Conservation (phyloP, 92 coral and sea anemone genomes). For the Palythoa grandiflora region DNA sequence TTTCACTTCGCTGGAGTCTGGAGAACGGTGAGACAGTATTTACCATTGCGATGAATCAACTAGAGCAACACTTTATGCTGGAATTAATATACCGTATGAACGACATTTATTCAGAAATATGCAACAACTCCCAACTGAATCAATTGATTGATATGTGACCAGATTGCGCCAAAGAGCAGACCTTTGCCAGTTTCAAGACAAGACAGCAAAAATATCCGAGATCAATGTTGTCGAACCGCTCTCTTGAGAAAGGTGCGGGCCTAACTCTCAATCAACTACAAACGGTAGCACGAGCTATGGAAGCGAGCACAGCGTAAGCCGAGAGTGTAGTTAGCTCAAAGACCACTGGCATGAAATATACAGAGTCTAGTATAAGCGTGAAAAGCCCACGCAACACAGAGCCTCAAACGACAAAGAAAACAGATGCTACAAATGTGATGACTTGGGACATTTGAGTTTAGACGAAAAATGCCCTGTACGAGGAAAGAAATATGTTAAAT, state of each 20-base stretch:
- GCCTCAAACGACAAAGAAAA: neutral
- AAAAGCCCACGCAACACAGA: neutral
- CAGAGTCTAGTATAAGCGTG: neutral
- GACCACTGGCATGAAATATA: neutral
- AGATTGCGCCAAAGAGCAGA: no score
- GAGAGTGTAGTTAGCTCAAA: conserved; percentile 6
- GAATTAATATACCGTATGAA: no score
- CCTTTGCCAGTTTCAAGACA: no score
- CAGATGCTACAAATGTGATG: conserved; percentile 44
- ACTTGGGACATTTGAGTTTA: conserved; percentile 15
- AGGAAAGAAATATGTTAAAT: conserved; percentile 45
- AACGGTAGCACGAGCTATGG: conserved; percentile 67
- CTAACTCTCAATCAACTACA: conserved; percentile 56
- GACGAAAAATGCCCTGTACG: conserved; percentile 55
- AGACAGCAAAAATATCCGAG: no score
- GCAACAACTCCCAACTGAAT: no score
- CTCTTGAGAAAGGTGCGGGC: neutral
- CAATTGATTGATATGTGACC: no score
- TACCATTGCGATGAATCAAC: neutral
- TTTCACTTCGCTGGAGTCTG: conserved; percentile 53
- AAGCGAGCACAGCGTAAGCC: conserved; percentile 60
- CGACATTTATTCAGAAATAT: no score
- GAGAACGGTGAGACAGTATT: conserved; percentile 54
- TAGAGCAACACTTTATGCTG: conserved; percentile 11
- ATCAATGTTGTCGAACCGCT: no score